Evolutionary conservation across 1,140 invertebrate genomes (phyloP), one percentile per base, ranked within the genome.

Genomic region (Venturia canescens): DNA sequence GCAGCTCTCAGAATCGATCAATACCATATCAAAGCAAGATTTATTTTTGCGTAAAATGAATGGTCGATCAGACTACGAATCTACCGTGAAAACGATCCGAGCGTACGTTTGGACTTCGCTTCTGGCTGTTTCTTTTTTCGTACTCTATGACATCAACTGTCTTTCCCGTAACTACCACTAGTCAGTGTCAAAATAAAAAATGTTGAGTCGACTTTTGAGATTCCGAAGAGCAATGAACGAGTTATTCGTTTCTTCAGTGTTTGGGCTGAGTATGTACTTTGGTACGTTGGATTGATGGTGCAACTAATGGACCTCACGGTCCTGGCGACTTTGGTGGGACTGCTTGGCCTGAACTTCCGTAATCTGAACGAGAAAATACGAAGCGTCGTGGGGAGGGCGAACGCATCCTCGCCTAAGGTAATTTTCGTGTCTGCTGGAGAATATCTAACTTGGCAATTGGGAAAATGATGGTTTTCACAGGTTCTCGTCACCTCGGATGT

Each of bases 361-460:
- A 50, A 21, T 3, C 16, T 81, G 11, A 81, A 81, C 26, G 48
- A 76, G 3, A 77, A 81, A 63, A 60, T 81, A n/a, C 15, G 38
- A 34, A 50, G 48, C 60, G 31, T 81, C 71, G 71, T 77, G 13
- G 44, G 23, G 4, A 34, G 66, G 15, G 53, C 29, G 3, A 78
- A 81, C 66, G 21, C 80, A 44, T 63, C 75, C 1, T 57, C 74
- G 4, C 75, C 74, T 2, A 60, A 77, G 67, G 80, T 81, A 71
- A 63, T 77, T 31, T 66, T 13, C 31, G 31, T 34, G 5, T 72
- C 9, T 2, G 11, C 60, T 3, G n/a, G 16, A 63, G 60, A n/a
- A 63, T 27, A 0, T 15, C 11, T 63, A 23, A 6, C 23, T 63
- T 7, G 3, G 53, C 2, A 57, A 23, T 3, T 57, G 3, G 3